Evolutionary conservation across 2,113 vertebrate genomes (phyloP).

Genomic region (Struthio camelus): DNA sequence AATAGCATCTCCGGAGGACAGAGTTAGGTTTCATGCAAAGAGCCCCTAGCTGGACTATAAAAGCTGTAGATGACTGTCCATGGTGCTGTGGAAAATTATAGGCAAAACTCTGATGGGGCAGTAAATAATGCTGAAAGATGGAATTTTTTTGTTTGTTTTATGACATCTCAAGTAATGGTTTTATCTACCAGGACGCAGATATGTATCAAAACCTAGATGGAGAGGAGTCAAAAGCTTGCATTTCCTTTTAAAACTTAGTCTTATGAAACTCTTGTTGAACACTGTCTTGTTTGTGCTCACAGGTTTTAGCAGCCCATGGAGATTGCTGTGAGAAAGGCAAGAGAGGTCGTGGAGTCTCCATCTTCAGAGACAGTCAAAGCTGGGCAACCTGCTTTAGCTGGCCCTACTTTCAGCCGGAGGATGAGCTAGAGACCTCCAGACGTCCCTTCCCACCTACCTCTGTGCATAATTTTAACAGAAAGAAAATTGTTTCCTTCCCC

Average conservation of each 20-base stretch:
- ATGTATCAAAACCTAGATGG: neutral
- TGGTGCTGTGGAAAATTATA: neutral
- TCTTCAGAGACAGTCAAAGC: neutral
- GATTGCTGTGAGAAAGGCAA: neutral
- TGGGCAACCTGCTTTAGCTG: too few species aligned
- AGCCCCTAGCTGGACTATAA: neutral
- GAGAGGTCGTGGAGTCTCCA: neutral
- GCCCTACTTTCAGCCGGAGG: too few species aligned
- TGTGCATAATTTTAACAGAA: neutral
- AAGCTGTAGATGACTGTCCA: neutral
- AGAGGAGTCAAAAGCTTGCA: neutral
- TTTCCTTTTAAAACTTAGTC: neutral
- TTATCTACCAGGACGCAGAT: neutral
- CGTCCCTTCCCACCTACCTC: neutral
- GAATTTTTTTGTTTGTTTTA: neutral
- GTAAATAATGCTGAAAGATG: accelerated
- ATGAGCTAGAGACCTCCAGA: too few species aligned
- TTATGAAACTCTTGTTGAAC: neutral
- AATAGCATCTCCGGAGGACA: neutral
- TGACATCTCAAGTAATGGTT: accelerated
- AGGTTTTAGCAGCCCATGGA: accelerated
- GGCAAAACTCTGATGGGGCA: neutral
- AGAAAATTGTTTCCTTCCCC: neutral
- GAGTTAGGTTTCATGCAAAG: neutral
- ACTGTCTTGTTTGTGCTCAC: accelerated